Evolutionary conservation across 2,888 invertebrate genomes (phyloP), one percentile per base, ranked within the genome.

Genomic region (Dusona sp.): DNA sequence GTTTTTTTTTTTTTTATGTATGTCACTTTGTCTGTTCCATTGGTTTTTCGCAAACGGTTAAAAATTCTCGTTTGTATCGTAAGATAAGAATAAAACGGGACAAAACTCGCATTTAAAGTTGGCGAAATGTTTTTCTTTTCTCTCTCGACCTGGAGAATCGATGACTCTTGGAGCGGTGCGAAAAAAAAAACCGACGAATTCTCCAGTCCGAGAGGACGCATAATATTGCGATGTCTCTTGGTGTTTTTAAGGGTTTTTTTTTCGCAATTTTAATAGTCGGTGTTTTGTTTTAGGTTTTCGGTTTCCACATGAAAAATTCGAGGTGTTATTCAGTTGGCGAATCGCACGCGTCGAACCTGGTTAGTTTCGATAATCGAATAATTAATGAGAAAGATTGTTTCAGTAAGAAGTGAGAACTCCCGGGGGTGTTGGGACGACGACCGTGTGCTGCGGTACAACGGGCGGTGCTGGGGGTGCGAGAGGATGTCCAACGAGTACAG

Each of bases 341-440:
- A 54, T 65, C 25, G 42, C 38, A n/a, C 13, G 13, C 29, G 54
- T 79, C 82, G 57, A 54, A 38, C 48, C 72, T 29, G 82, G 57
- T 36, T 73, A 65, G 77, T 61, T 79, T 77, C 42, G 84, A 74
- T 73, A 67, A 25, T 68, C 54, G 33, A 51, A 51, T 67, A 22
- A n/a, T 33, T 51, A 19, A 45, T 74, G n/a, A 45, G 57, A 61
- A 29, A 54, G 29, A 57, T 38, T 57, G 51, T 61, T 89, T 91
- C 92, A 95, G 90, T 95, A 95, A 54, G 95, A 94, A 67, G 95
- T 94, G 80, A 95, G 92, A 57, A 95, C 95, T 83, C 95, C 95
- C 85, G 95, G 95, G 67, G 95, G 95, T 61, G 95, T 95, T 75
- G 95, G 95, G 84, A 95, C 95, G 77, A 95, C 95, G 51, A 95